phyloP scores from a whole-genome alignment of 2,113 vertebrate genomes.

The Pseudonaja textilis region DNA sequence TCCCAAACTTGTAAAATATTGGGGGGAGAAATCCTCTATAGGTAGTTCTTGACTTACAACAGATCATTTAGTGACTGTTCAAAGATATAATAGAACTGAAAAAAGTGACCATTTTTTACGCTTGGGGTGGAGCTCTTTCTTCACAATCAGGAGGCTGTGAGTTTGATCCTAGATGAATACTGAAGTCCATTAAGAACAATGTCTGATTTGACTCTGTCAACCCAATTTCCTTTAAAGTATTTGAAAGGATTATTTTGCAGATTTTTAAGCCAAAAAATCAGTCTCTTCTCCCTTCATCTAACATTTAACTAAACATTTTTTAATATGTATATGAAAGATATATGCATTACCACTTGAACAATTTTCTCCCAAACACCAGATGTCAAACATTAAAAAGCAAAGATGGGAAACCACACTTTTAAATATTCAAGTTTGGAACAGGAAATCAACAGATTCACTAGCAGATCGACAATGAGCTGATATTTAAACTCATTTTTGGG shows the following conservation, averaged over 20 bases:
- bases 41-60: not conserved
- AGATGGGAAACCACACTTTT: not conserved
- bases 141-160: too few relatives aligned
- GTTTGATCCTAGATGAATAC: not conserved
- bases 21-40: not conserved
- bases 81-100: too few relatives aligned
- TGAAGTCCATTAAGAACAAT: not conserved
- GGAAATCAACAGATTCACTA: constrained; percentile 15
- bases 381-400: constrained; percentile 23
- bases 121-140: too few relatives aligned
- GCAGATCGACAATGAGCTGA: constrained; percentile 6
- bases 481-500: not conserved
- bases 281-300: not conserved
- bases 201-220: not conserved
- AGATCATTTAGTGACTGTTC: too few relatives aligned
- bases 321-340: constrained; percentile 24
- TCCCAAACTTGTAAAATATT: not conserved
- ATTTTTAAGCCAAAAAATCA: not conserved
- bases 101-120: too few relatives aligned
- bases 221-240: not conserved
- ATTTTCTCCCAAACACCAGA: constrained; percentile 25
- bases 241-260: not conserved
- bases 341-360: constrained; percentile 11
- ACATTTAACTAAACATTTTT: constrained; percentile 14
- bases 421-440: not conserved